Conservation (phyloP, 2,113 vertebrate genomes). For the Lepus timidus region DNA sequence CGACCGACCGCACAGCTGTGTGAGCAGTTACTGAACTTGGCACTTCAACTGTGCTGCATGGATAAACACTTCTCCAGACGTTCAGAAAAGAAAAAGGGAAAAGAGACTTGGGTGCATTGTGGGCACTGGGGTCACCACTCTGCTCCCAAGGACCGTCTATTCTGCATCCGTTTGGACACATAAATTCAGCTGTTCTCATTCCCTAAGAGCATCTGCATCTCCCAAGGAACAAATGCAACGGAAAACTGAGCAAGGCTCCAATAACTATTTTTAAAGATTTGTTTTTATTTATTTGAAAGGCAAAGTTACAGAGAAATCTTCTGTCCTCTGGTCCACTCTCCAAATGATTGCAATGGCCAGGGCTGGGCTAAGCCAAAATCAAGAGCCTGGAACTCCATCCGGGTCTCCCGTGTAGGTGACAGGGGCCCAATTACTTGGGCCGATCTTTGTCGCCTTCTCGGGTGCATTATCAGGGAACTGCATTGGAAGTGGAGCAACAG, state of each 20-base stretch:
- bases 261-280: too few relatives aligned
- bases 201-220: not conserved
- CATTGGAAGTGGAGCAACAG: too few relatives aligned
- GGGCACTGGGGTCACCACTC: not conserved
- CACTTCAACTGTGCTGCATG: not conserved
- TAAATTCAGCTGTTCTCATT: not conserved
- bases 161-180: not conserved
- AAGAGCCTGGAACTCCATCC: too few relatives aligned
- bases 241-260: not conserved
- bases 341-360: too few relatives aligned
- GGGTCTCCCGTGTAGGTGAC: too few relatives aligned
- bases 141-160: not conserved
- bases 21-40: not conserved
- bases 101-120: not conserved
- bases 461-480: too few relatives aligned
- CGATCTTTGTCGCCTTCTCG: too few relatives aligned
- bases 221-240: not conserved
- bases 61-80: not conserved
- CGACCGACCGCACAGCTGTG: not conserved
- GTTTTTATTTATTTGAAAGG: too few relatives aligned
- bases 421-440: too few relatives aligned
- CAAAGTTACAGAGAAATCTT: too few relatives aligned
- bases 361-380: too few relatives aligned
- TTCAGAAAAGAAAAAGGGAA: not conserved
- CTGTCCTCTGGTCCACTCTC: too few relatives aligned